Conservation (phyloP, 2,797 vertebrate species). For the Gadopsis bispinosus region DNA sequence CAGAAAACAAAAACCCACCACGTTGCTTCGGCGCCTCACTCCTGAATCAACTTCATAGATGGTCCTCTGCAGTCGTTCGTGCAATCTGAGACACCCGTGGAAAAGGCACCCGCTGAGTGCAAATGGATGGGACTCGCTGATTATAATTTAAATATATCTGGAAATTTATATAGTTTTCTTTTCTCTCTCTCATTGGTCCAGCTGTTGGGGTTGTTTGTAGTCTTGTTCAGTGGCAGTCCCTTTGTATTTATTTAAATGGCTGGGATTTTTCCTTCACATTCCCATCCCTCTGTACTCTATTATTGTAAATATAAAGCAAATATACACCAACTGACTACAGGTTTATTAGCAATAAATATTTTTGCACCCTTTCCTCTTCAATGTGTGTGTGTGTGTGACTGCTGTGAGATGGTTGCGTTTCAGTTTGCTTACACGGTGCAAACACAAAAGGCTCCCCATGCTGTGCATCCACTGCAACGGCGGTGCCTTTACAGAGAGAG, state of each 20-base stretch:
- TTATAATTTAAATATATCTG: constrained; percentile 79
- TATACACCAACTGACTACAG: constrained; percentile 89
- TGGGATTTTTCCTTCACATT: constrained; percentile 85
- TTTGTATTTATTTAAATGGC: constrained; percentile 90
- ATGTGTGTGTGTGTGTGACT: constrained; percentile 24
- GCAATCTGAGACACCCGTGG: constrained; percentile 34
- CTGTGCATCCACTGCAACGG: background rate
- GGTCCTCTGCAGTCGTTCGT: constrained; percentile 46
- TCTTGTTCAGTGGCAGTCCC: constrained; percentile 84
- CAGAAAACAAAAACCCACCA: constrained; percentile 41
- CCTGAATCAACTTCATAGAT: constrained; percentile 56
- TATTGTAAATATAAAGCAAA: constrained; percentile 91
- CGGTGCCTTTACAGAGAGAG: background rate
- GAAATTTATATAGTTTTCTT: constrained; percentile 60
- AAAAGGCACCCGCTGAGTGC: constrained; percentile 59
- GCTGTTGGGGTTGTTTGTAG: constrained; percentile 80
- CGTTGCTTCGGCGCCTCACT: constrained; percentile 57
- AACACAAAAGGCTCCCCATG: background rate
- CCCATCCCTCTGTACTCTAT: constrained; percentile 86
- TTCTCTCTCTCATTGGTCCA: constrained; percentile 72
- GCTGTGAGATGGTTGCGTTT: background rate
- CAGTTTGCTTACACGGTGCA: too few species aligned
- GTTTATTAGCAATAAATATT: constrained; percentile 94
- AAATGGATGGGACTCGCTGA: constrained; percentile 69
- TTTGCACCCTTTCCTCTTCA: constrained; percentile 85